phyloP scores from a whole-genome alignment of 2,888 invertebrate genomes.

The Terebella lapidaria region DNA sequence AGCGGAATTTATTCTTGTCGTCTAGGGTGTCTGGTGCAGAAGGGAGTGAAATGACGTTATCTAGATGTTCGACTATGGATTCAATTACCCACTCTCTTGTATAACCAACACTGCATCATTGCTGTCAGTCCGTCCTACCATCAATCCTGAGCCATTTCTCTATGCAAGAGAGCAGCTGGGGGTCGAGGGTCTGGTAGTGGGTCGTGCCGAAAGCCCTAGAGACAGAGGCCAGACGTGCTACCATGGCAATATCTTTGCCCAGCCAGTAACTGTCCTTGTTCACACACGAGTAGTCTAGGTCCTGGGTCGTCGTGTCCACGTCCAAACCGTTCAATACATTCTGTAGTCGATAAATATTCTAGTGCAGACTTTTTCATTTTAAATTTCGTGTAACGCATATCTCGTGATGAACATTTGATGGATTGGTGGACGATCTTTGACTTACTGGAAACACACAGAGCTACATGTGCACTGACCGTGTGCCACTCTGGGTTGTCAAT shows the following conservation, averaged over 20 bases:
- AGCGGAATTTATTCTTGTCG: conserved; percentile 33
- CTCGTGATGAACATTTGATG: no score
- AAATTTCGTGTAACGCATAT: no score
- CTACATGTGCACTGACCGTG: conserved; percentile 4
- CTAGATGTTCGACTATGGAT: background rate
- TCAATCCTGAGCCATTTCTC: conserved; percentile 36
- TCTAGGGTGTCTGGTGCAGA: conserved; percentile 30
- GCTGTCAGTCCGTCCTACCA: no score
- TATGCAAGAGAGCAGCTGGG: conserved; percentile 28
- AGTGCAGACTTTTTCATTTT: no score
- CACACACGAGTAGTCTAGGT: conserved; percentile 29
- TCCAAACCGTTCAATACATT: conserved; percentile 30
- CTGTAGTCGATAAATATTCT: no score
- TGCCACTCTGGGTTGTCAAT: conserved; percentile 1
- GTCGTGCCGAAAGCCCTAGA: conserved; percentile 33
- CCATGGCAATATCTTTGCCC: conserved; percentile 34
- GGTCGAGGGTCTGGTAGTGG: conserved; percentile 29
- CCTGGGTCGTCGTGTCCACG: conserved; percentile 28
- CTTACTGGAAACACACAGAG: no score
- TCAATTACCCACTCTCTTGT: no score
- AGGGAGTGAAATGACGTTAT: background rate
- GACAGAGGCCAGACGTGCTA: conserved; percentile 33
- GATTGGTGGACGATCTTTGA: no score
- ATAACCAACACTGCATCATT: no score
- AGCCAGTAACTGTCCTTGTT: conserved; percentile 33